A percentile compares a stretch with the other conserved stretches of the same genome.
These are phyloP conservation scores for Pagetopsis macropterus DNA, from an alignment of 2,797 vertebrate species.

Conservation along the genomic window DNA sequence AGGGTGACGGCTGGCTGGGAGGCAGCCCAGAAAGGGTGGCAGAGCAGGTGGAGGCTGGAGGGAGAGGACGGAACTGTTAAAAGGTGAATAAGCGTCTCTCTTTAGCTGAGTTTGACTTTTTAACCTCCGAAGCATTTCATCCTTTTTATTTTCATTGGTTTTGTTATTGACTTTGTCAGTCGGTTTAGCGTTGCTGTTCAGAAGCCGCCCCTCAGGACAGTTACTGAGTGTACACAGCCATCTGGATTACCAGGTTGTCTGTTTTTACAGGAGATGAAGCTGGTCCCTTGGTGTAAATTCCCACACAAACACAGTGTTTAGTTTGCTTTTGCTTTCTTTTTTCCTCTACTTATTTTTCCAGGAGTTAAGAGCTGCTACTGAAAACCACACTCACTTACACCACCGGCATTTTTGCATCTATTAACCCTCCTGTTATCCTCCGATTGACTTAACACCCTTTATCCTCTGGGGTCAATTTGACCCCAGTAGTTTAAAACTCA, in stretches of 20 bases:
- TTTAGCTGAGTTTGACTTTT: constrained; percentile 37
- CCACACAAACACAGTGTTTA: constrained; percentile 16
- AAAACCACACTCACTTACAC: neutral
- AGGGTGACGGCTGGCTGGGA: constrained; percentile 49
- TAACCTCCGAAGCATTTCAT: constrained; percentile 14
- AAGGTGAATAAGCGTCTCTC: constrained; percentile 35
- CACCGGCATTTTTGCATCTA: neutral
- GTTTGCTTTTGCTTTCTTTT: neutral
- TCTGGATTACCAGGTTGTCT: constrained; percentile 57
- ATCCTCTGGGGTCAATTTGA: too few species aligned
- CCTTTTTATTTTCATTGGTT: constrained; percentile 11
- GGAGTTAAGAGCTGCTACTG: neutral
- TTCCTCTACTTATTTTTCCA: neutral
- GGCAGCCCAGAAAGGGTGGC: constrained; percentile 41
- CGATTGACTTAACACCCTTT: too few species aligned
- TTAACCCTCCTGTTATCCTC: neutral
- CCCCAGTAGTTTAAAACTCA: too few species aligned
- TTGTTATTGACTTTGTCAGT: constrained; percentile 46
- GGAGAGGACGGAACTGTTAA: constrained; percentile 35
- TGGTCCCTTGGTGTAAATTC: constrained; percentile 11
- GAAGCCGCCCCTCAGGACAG: constrained; percentile 29
- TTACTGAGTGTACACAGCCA: constrained; percentile 45
- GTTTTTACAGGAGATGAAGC: constrained; percentile 37
- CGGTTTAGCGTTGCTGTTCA: constrained; percentile 42
- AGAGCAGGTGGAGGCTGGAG: constrained; percentile 44